Percentiles rank a stretch among this genome's conserved stretches.
Evolutionary conservation across 2,113 vertebrate species (phyloP).

Genomic region (Gobius niger): DNA sequence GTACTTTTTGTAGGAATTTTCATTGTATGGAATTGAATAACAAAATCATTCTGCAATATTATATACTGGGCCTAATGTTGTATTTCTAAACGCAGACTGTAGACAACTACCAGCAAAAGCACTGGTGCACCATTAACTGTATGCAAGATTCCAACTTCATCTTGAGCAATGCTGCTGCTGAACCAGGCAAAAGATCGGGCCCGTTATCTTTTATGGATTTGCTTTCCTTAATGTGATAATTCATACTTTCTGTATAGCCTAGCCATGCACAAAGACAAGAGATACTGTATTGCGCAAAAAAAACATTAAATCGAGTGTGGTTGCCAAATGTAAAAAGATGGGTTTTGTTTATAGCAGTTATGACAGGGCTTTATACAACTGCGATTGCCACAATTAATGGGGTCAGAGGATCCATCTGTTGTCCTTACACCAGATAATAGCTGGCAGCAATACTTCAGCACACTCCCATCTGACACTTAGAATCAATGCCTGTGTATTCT

Average conservation of each 20-base stretch:
- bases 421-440: conserved; percentile 19
- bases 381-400: background rate
- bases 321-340: background rate
- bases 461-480: conserved; percentile 31
- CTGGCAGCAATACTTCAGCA: conserved; percentile 28
- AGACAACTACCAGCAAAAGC: no score
- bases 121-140: no score
- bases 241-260: background rate
- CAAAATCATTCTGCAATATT: background rate
- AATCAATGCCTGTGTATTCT: conserved; percentile 45
- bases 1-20: background rate
- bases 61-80: no score
- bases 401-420: background rate
- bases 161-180: no score
- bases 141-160: no score
- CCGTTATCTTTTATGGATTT: background rate
- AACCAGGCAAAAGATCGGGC: no score
- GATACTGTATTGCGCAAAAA: background rate
- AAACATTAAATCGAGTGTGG: background rate
- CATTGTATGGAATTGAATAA: background rate
- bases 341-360: background rate
- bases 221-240: background rate
- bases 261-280: no score
- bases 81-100: no score
- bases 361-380: background rate